These are phyloP conservation scores for Neotoxoptera formosana DNA, from an alignment of 1,140 invertebrate species.

Conservation along the genomic window DNA sequence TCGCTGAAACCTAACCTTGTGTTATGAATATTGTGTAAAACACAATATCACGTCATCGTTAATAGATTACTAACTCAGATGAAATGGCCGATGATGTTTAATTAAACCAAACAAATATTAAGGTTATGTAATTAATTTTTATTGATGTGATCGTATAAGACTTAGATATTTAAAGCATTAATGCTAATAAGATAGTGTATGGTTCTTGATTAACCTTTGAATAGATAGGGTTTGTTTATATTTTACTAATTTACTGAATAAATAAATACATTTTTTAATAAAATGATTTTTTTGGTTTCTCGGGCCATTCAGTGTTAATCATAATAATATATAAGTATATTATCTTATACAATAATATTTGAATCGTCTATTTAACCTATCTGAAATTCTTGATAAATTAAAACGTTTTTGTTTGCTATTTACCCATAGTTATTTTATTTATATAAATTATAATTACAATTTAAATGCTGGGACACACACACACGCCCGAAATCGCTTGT, in stretches of 20 bases:
- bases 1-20: neutral
- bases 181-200: neutral
- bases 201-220: neutral
- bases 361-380: no score
- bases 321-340: neutral
- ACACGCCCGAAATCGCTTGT: neutral
- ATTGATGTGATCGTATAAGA: neutral
- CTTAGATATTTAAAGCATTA: no score
- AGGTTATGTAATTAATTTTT: neutral
- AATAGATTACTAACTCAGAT: neutral
- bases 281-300: neutral
- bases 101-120: neutral
- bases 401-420: neutral
- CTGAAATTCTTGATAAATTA: neutral
- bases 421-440: no score
- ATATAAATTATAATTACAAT: no score
- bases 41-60: neutral
- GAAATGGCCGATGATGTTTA: neutral
- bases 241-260: neutral
- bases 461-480: no score
- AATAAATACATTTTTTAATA: neutral
- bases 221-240: neutral
- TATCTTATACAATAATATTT: neutral
- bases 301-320: neutral
- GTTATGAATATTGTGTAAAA: neutral